Percentiles rank a stretch among this genome's conserved stretches.
Evolutionary conservation across 1,140 invertebrate genomes (phyloP).

Genomic region (Leptinotarsa undecemlineata): DNA sequence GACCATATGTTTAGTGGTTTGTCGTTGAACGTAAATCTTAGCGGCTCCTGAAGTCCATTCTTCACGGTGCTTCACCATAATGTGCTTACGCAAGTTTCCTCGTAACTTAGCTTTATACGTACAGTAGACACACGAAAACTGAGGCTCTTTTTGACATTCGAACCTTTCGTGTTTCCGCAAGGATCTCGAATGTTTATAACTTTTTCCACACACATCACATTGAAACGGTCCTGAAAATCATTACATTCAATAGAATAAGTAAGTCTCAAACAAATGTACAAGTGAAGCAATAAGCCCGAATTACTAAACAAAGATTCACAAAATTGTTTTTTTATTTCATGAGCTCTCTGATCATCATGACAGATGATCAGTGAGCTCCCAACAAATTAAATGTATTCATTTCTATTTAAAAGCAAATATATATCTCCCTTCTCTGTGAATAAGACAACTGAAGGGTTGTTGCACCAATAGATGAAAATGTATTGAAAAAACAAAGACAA

Average conservation of each 20-base stretch:
- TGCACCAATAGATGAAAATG: too few relatives aligned
- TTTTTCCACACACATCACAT: constrained; percentile 47
- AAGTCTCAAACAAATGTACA: neutral
- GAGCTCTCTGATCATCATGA: too few relatives aligned
- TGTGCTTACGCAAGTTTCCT: constrained; percentile 55
- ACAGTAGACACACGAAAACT: constrained; percentile 45
- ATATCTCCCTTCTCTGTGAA: too few relatives aligned
- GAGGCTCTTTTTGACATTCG: constrained; percentile 58
- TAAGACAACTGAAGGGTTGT: too few relatives aligned
- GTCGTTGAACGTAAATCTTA: constrained; percentile 20
- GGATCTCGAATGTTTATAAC: constrained; percentile 55
- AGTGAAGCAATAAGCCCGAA: neutral
- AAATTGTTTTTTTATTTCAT: too few relatives aligned
- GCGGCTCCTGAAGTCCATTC: constrained; percentile 21
- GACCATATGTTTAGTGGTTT: neutral
- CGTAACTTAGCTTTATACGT: constrained; percentile 57
- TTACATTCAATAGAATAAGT: neutral
- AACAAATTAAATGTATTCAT: too few relatives aligned
- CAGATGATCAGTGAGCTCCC: too few relatives aligned
- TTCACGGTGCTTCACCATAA: constrained; percentile 33
- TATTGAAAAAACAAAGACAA: too few relatives aligned
- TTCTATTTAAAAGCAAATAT: too few relatives aligned
- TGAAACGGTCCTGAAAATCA: neutral
- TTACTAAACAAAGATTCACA: too few relatives aligned
- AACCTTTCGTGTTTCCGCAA: constrained; percentile 59